A percentile compares a stretch with the other conserved stretches of the same genome.
phyloP scores from a whole-genome alignment of 2,888 invertebrate genomes.

The Coenonympha arcania region DNA sequence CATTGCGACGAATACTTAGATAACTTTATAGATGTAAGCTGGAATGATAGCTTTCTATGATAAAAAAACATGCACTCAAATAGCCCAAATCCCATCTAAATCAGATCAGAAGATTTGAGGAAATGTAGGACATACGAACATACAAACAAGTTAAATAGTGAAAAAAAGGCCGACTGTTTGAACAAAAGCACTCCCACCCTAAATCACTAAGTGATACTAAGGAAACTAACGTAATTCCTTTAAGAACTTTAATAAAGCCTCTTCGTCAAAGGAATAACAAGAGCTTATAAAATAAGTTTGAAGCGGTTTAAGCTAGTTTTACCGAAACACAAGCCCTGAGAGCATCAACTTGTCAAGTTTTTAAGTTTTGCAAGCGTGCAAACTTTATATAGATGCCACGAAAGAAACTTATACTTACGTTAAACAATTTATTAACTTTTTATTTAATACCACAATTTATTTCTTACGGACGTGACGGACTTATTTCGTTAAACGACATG shows the following conservation, averaged over 20 bases:
- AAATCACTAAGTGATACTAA: not conserved
- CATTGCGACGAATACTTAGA: no score
- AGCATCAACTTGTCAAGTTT: conserved; percentile 15
- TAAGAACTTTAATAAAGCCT: not conserved
- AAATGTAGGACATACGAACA: no score
- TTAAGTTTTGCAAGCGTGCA: conserved; percentile 2
- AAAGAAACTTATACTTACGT: conserved; percentile 11
- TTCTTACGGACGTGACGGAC: not conserved
- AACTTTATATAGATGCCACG: conserved; percentile 18
- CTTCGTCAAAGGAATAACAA: not conserved
- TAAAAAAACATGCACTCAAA: no score
- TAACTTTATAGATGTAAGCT: no score
- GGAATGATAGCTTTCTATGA: no score
- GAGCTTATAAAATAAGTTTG: conserved; percentile 1
- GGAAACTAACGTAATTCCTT: not conserved
- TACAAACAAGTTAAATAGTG: no score
- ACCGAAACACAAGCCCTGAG: conserved; percentile 9
- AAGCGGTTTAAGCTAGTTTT: conserved; percentile 8
- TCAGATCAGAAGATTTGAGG: no score
- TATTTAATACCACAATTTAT: not conserved
- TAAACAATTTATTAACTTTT: not conserved
- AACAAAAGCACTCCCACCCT: not conserved
- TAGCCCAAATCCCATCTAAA: no score
- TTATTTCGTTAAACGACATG: not conserved
- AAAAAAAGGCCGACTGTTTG: no score